Conservation (phyloP, 2,888 invertebrate genomes). For the Lordiphosa fenestrarum region DNA sequence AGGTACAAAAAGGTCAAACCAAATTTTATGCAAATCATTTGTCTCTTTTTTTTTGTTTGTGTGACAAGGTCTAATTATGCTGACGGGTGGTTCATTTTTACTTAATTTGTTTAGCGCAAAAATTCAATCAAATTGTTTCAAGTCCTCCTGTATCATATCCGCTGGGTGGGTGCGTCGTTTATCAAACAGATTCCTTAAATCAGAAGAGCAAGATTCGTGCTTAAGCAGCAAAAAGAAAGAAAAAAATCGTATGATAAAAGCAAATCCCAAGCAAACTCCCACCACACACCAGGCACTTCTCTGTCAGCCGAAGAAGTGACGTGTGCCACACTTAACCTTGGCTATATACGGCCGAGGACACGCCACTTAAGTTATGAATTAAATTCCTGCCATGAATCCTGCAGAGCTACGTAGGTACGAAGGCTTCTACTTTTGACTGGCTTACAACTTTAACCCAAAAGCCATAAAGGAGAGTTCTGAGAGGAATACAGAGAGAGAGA, state of each 20-base stretch:
- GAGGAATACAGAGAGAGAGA: not conserved
- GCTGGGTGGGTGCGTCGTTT: constrained; percentile 9
- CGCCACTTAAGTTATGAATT: constrained; percentile 69
- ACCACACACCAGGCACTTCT: constrained; percentile 16
- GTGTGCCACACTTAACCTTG: constrained; percentile 66
- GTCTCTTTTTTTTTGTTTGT: constrained; percentile 9
- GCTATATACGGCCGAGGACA: constrained; percentile 67
- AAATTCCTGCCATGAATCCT: constrained; percentile 55
- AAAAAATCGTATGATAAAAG: constrained; percentile 29
- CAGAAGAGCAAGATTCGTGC: constrained; percentile 41
- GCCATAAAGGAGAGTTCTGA: constrained; percentile 13
- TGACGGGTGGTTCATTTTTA: constrained; percentile 15
- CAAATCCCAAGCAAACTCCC: constrained; percentile 23
- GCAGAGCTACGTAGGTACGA: constrained; percentile 18
- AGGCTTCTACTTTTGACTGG: constrained; percentile 6
- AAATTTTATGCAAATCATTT: constrained; percentile 59
- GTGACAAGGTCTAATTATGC: constrained; percentile 38
- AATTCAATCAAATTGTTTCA: constrained; percentile 40
- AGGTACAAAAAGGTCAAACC: constrained; percentile 14
- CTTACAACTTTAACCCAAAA: constrained; percentile 55
- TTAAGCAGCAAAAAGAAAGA: constrained; percentile 43
- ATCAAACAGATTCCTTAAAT: constrained; percentile 23
- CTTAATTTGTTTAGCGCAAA: constrained; percentile 10
- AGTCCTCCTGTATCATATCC: constrained; percentile 10
- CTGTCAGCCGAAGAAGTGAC: constrained; percentile 38